These are phyloP conservation scores for Tigriopus japonicus DNA, from an alignment of 1,140 invertebrate genomes.

Conservation along the genomic window DNA sequence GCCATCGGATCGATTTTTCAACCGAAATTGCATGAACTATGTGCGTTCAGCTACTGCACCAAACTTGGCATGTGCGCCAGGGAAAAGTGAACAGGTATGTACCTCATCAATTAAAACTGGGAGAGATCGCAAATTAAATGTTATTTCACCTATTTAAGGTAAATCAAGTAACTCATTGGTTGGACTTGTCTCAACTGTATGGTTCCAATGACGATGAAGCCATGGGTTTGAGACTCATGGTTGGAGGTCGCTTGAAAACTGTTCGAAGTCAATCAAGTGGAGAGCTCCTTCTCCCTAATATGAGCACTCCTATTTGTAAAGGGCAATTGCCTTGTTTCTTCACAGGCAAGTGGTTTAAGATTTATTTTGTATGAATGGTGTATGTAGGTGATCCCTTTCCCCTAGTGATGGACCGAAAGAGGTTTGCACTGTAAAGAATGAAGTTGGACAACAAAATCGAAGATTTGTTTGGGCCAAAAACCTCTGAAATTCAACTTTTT, in stretches of 20 bases:
- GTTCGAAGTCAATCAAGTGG: neutral
- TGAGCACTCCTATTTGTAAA: too few species aligned
- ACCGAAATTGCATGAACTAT: slow-evolving; percentile 39
- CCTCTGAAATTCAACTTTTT: too few species aligned
- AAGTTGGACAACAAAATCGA: too few species aligned
- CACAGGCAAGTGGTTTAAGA: too few species aligned
- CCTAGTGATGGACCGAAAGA: too few species aligned
- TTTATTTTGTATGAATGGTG: too few species aligned
- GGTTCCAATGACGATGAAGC: slow-evolving; percentile 38
- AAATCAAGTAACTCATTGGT: slow-evolving; percentile 68
- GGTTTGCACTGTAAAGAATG: too few species aligned
- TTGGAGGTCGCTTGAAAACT: slow-evolving; percentile 40
- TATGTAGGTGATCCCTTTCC: too few species aligned
- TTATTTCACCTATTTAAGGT: slow-evolving; percentile 37
- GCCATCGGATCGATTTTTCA: neutral
- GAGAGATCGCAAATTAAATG: too few species aligned
- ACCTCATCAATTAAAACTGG: too few species aligned
- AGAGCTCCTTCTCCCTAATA: neutral
- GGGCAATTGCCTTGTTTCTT: too few species aligned
- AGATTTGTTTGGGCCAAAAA: too few species aligned
- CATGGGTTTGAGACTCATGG: slow-evolving; percentile 32
- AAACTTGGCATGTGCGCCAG: slow-evolving; percentile 39
- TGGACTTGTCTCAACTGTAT: slow-evolving; percentile 76
- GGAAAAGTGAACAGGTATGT: slow-evolving; percentile 21
- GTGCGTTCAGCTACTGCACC: slow-evolving; percentile 42